These are phyloP conservation scores for Colaptes auratus DNA, from an alignment of 2,113 vertebrate genomes.

Conservation along the genomic window DNA sequence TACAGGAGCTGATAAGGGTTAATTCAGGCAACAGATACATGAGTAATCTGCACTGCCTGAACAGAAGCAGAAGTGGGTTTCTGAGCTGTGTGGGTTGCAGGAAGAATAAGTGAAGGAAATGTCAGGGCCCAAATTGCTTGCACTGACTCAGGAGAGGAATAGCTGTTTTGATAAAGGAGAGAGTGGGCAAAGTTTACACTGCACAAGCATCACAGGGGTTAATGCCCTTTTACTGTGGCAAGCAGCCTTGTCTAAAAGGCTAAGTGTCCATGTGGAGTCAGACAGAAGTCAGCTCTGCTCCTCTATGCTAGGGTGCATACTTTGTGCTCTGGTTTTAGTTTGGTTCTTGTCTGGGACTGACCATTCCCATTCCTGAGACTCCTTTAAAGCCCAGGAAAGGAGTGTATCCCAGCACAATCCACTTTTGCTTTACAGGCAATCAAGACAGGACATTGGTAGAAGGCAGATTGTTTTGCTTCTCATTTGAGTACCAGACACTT, in stretches of 20 bases:
- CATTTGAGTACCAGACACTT: not conserved
- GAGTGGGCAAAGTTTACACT: not conserved
- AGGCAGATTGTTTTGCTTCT: not conserved
- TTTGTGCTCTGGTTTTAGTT: not conserved
- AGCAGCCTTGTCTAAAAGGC: not conserved
- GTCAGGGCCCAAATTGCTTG: not conserved
- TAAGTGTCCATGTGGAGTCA: not conserved
- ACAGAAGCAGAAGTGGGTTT: constrained; percentile 3
- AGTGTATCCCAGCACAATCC: not conserved
- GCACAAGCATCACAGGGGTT: not conserved
- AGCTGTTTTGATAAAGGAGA: not conserved
- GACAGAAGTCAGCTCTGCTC: not conserved
- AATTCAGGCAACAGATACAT: not conserved
- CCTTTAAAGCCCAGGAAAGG: not conserved
- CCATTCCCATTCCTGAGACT: not conserved
- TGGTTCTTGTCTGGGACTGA: rapidly evolving
- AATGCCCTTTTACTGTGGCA: not conserved
- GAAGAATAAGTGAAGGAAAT: not conserved
- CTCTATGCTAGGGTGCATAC: not conserved
- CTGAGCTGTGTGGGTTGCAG: not conserved
- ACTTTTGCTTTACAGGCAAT: not conserved
- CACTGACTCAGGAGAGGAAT: not conserved
- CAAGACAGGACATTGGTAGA: not conserved
- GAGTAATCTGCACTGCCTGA: not conserved
- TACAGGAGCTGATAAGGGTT: not conserved